Conservation (phyloP, 1,140 invertebrate genomes). For the Heterodera schachtii region DNA sequence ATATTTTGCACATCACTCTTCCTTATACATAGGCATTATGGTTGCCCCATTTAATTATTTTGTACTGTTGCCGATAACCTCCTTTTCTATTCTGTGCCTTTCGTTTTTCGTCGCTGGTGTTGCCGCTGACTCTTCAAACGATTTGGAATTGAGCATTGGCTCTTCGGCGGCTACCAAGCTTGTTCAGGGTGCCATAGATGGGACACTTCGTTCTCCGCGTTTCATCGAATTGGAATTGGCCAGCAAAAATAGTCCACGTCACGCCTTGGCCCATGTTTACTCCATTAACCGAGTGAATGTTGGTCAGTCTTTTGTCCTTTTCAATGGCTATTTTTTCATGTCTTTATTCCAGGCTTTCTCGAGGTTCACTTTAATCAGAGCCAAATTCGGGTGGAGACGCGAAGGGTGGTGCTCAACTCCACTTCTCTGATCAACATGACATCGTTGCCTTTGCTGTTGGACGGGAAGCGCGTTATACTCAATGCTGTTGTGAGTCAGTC, state of each 20-base stretch:
- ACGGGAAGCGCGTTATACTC: constrained; percentile 12
- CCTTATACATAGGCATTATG: no score
- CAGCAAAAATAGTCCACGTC: constrained; percentile 4
- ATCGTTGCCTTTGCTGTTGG: constrained; percentile 19
- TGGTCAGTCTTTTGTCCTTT: no score
- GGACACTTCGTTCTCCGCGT: constrained; percentile 20
- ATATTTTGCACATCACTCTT: no score
- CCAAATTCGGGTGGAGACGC: constrained; percentile 9
- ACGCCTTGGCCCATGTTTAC: constrained; percentile 10
- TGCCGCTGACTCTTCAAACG: not conserved
- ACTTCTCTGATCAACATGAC: constrained; percentile 21
- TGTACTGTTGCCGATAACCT: not conserved
- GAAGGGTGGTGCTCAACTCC: constrained; percentile 5
- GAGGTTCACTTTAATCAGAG: constrained; percentile 17
- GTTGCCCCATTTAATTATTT: no score
- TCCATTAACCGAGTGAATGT: constrained; percentile 19
- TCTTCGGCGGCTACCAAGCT: constrained; percentile 22
- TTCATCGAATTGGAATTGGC: constrained; percentile 23
- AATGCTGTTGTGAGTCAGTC: constrained; percentile 7
- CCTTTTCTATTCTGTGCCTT: not conserved
- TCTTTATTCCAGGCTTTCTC: not conserved
- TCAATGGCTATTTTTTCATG: not conserved
- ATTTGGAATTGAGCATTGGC: constrained; percentile 16
- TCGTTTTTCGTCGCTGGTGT: not conserved
- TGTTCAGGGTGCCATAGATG: constrained; percentile 9